phyloP scores from a whole-genome alignment of 2,888 invertebrate genomes.

The Drosophila peninsularis region DNA sequence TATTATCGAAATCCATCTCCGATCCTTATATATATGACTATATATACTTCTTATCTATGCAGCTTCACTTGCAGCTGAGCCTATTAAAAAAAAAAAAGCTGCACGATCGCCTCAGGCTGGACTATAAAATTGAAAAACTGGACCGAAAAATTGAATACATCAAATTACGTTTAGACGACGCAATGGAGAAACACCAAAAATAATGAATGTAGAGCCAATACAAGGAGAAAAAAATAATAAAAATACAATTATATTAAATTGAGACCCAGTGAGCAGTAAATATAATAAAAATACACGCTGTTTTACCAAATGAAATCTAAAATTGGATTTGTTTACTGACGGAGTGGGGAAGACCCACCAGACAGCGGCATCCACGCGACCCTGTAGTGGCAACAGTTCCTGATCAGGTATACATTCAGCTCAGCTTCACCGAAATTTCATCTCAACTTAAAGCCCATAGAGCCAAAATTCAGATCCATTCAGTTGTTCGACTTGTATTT shows the following conservation, averaged over 20 bases:
- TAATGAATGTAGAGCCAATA: neutral
- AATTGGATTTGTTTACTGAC: neutral
- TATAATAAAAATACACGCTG: neutral
- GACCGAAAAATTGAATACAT: slow-evolving; percentile 13
- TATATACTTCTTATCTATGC: neutral
- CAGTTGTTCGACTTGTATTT: neutral
- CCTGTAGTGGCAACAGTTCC: too few species aligned
- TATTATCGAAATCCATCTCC: neutral
- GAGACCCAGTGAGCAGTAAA: neutral
- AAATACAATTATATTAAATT: neutral
- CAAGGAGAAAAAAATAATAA: neutral
- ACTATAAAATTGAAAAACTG: slow-evolving; percentile 16
- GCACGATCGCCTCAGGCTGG: slow-evolving; percentile 9
- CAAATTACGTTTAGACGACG: neutral
- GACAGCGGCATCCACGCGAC: too few species aligned
- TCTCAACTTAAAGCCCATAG: neutral
- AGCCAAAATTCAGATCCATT: neutral
- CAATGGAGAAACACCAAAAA: slow-evolving; percentile 8
- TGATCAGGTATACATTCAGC: too few species aligned
- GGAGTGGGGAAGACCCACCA: too few species aligned
- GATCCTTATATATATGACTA: neutral
- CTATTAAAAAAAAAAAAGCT: slow-evolving; percentile 1
- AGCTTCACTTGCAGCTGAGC: slow-evolving; percentile 7
- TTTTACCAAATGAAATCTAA: neutral
- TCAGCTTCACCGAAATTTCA: neutral